Conservation (phyloP, 2,797 vertebrate genomes). For the Molossus alvarezi region DNA sequence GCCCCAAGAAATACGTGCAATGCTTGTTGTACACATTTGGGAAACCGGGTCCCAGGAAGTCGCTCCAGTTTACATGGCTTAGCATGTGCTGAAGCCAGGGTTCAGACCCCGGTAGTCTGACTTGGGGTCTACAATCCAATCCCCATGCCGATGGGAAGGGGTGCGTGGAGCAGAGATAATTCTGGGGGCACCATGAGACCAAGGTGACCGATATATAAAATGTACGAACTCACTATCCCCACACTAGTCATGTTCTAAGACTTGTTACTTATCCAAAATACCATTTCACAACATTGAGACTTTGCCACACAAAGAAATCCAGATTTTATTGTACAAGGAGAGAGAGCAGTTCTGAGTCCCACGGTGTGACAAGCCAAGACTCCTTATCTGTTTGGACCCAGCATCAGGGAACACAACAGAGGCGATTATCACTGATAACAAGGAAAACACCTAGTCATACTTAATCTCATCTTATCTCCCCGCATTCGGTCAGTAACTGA, state of each 20-base stretch:
- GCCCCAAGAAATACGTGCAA: background rate
- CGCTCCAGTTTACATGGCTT: background rate
- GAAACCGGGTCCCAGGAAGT: background rate
- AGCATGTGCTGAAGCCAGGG: background rate
- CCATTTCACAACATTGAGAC: background rate
- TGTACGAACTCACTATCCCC: background rate
- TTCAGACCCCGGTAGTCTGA: background rate
- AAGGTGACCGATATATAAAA: too few species aligned
- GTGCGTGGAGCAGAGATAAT: rapidly evolving
- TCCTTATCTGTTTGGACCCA: background rate
- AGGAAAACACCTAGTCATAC: background rate
- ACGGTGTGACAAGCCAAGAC: background rate
- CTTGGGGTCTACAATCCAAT: background rate
- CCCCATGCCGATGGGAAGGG: rapidly evolving
- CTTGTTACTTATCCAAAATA: background rate
- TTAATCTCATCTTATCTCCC: background rate
- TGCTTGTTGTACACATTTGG: too few species aligned
- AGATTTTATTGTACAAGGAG: background rate
- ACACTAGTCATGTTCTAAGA: rapidly evolving
- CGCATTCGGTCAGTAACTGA: background rate
- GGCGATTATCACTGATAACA: background rate
- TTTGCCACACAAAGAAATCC: background rate
- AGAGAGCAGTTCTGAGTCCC: background rate
- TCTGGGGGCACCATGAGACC: too few species aligned
- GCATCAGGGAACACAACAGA: background rate